These are phyloP conservation scores for Probosciger aterrimus DNA, from an alignment of 2,113 vertebrate genomes.

Conservation along the genomic window DNA sequence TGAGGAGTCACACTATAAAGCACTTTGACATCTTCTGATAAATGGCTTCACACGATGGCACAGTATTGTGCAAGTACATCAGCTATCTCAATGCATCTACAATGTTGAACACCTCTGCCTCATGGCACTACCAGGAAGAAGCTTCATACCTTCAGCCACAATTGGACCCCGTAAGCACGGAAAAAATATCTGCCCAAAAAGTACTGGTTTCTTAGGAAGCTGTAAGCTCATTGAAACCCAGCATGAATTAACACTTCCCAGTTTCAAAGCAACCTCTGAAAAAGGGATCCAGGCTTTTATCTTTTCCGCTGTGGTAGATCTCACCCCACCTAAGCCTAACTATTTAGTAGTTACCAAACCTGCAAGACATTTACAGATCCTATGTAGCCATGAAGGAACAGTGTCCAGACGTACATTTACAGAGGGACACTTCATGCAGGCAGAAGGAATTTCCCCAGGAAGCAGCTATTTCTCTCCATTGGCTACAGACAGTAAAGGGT, in stretches of 20 bases:
- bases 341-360: background rate
- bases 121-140: background rate
- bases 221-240: background rate
- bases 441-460: background rate
- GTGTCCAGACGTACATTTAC: background rate
- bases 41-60: background rate
- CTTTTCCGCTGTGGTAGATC: background rate
- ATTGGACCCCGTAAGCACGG: accelerated
- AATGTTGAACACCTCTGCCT: background rate
- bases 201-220: background rate
- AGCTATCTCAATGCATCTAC: accelerated
- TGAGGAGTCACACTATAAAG: background rate
- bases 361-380: background rate
- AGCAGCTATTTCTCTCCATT: background rate
- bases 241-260: background rate
- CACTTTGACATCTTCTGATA: background rate
- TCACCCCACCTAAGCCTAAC: background rate
- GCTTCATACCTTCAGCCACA: background rate
- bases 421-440: accelerated
- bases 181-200: background rate
- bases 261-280: background rate
- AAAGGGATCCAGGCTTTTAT: background rate
- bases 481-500: background rate
- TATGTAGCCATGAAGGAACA: background rate
- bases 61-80: background rate